Base-by-base conservation (phyloP, 2,113 vertebrate species). In the Eulemur macaco region DNA sequence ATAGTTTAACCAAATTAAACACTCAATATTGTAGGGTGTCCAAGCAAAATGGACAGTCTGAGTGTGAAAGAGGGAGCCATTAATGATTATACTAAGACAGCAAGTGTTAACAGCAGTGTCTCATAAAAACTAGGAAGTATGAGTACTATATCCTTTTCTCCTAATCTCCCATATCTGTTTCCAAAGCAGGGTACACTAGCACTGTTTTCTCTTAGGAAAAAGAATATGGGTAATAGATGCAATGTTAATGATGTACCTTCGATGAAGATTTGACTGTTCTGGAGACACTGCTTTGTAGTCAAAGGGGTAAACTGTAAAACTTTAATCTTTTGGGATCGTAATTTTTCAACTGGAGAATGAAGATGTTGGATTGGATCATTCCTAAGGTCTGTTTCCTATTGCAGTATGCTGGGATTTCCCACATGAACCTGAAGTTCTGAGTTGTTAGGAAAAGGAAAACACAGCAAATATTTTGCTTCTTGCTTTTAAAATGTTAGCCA, bases 401-500 rank as follows among this genome's bases (percentile, higher is more conserved):
- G 6, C 60, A 31, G 47, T 39, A 80, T 86, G 92, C 42, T 92
- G 78, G 21, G 18, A 87, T 87, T 87, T 87, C 11, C 18, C 29
- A 52, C 58, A 80, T 76, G 50, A 92, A 68, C 21, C 6, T 94
- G 23, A 84, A 85, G 23, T 81, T 63, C 5, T 81, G 34, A 90
- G 25, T 73, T 88, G 39, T 68, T 74, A 54, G 5, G 8, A 81
- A 86, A 7, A 42, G 42, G 17, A 52, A 47, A 84, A 76, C 23
- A 66, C 27, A 91, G 34, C 5, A 91, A 85, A 77, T 63, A 1
- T 85, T 89, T 91, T 76, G 14, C 37, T 39, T 25, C 56, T 84
- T 94, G 31, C 91, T 83, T 64, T 95, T 45, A 94, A 96, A 93
- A 76, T 86, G 7, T 45, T 86, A 82, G 34, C 37, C 29, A 71